phyloP scores from a whole-genome alignment of 2,888 invertebrate species.

The Tenthredo scrophulariae region DNA sequence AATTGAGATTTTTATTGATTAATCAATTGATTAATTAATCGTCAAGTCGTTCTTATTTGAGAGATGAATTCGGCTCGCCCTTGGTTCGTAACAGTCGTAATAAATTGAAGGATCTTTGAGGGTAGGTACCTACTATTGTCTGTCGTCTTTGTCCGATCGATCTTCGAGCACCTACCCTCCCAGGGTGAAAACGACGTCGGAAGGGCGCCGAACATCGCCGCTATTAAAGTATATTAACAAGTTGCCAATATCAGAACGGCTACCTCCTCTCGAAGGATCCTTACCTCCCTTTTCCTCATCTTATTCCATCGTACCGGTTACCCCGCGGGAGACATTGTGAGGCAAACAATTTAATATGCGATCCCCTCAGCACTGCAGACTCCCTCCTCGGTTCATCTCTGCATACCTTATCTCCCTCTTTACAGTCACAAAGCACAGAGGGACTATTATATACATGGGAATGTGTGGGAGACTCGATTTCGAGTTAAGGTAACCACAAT shows the following conservation, averaged over 20 bases:
- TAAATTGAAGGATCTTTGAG: conserved; percentile 38
- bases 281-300: background rate
- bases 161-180: background rate
- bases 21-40: background rate
- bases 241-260: conserved; percentile 65
- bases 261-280: background rate
- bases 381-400: conserved; percentile 33
- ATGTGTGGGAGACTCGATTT: conserved; percentile 56
- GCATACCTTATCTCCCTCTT: conserved; percentile 70
- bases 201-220: conserved; percentile 30
- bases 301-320: background rate
- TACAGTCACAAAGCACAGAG: conserved; percentile 69
- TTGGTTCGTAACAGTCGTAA: conserved; percentile 9
- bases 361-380: conserved; percentile 56
- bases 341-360: conserved; percentile 74
- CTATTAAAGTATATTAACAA: conserved; percentile 60
- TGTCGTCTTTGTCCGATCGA: conserved; percentile 46
- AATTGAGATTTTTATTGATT: background rate
- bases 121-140: conserved; percentile 27
- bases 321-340: conserved; percentile 62
- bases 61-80: background rate
- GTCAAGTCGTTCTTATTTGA: background rate
- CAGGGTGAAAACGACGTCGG: conserved; percentile 21
- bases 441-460: conserved; percentile 68
- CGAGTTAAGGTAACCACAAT: background rate